Evolutionary conservation across 2,113 vertebrate species (phyloP).

Genomic region (Arvicanthis niloticus): DNA sequence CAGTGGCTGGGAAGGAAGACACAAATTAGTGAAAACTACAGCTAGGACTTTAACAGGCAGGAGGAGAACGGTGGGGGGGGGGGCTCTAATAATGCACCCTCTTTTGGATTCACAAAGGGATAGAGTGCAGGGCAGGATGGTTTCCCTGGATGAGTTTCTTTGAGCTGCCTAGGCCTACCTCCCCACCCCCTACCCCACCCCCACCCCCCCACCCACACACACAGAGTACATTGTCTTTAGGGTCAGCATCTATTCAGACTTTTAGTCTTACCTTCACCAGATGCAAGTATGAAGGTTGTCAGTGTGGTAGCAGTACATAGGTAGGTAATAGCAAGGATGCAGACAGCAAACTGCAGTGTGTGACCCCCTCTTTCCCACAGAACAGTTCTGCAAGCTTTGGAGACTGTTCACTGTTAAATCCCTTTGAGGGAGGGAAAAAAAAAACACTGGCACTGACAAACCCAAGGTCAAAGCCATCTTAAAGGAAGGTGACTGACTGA

Average conservation of each 20-base stretch:
- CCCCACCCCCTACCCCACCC: too few species aligned
- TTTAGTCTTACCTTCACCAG: not conserved
- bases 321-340: not conserved
- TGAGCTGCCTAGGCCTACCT: not conserved
- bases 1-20: not conserved
- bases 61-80: not conserved
- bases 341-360: not conserved
- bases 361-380: not conserved
- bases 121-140: not conserved
- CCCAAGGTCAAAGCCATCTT: not conserved
- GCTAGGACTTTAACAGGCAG: not conserved
- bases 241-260: not conserved
- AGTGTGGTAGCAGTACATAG: not conserved
- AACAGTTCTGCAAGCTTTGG: not conserved
- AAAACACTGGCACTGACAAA: not conserved
- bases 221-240: not conserved
- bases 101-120: not conserved
- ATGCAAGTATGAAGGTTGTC: not conserved
- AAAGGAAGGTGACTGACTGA: not conserved
- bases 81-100: too few species aligned
- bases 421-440: constrained; percentile 3
- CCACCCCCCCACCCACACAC: not conserved
- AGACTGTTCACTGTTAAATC: not conserved
- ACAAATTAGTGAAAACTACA: not conserved
- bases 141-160: not conserved